Conservation (phyloP, 2,113 vertebrate genomes). For the Mesembrinibis cayennensis region DNA sequence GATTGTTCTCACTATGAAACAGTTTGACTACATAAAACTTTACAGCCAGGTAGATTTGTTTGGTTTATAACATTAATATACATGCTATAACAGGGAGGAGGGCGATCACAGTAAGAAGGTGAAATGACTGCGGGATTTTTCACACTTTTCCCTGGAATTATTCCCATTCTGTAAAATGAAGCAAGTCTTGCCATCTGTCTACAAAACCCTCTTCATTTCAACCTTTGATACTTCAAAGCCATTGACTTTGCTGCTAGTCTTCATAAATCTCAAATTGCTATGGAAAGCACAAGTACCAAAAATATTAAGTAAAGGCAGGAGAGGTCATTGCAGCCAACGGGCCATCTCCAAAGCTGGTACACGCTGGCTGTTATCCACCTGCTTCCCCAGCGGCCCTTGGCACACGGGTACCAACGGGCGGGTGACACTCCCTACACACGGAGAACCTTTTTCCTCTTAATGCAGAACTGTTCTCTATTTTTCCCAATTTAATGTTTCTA, state of each 20-base stretch:
- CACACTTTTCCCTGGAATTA: background rate
- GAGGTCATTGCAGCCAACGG: background rate
- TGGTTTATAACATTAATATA: background rate
- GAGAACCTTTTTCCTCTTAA: too few species aligned
- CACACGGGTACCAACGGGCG: accelerated
- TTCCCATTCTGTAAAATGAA: background rate
- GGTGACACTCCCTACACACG: accelerated
- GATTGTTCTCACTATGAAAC: background rate
- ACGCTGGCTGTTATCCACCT: accelerated
- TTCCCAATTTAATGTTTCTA: background rate
- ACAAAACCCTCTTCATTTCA: background rate
- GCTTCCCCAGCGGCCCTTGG: accelerated
- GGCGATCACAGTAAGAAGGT: background rate
- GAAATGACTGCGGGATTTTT: background rate
- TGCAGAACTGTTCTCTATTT: background rate
- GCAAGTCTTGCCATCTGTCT: background rate
- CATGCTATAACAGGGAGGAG: background rate
- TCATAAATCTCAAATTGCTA: background rate
- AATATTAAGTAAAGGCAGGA: background rate
- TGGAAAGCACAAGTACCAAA: background rate
- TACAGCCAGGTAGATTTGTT: background rate
- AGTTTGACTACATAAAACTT: background rate
- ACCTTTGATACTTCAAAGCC: background rate
- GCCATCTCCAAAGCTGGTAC: background rate
- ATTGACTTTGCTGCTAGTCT: background rate